Conservation (phyloP, 2,113 vertebrate genomes). For the Nestor notabilis region DNA sequence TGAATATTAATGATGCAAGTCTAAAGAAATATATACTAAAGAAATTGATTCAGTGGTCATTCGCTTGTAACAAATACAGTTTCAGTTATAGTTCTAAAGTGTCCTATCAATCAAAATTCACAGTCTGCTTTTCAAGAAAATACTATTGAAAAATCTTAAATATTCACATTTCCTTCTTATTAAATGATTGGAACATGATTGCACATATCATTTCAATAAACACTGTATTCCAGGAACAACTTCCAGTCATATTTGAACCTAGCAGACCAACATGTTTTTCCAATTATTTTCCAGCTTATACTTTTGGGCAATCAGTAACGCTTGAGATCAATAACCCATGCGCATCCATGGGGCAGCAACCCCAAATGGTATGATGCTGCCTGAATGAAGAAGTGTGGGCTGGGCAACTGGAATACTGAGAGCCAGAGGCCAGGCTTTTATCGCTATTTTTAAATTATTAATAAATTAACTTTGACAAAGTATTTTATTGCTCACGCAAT, state of each 20-base stretch:
- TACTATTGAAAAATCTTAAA: background rate
- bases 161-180: background rate
- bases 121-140: slow-evolving; percentile 20
- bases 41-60: slow-evolving; percentile 50
- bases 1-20: slow-evolving; percentile 51
- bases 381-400: background rate
- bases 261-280: background rate
- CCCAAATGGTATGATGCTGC: background rate
- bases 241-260: background rate
- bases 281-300: background rate
- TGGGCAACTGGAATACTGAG: background rate
- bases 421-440: background rate
- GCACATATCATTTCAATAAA: background rate
- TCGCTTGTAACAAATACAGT: slow-evolving; percentile 45
- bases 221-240: background rate
- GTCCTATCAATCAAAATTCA: slow-evolving; percentile 54
- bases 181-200: background rate
- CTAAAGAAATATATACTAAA: slow-evolving; percentile 49
- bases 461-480: background rate
- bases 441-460: background rate
- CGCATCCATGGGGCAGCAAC: background rate
- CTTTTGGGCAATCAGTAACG: fast-evolving
- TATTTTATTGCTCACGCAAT: background rate
- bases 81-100: slow-evolving; percentile 22
- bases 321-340: background rate